phyloP scores from a whole-genome alignment of 2,113 vertebrate species.

The Phaethon lepturus region DNA sequence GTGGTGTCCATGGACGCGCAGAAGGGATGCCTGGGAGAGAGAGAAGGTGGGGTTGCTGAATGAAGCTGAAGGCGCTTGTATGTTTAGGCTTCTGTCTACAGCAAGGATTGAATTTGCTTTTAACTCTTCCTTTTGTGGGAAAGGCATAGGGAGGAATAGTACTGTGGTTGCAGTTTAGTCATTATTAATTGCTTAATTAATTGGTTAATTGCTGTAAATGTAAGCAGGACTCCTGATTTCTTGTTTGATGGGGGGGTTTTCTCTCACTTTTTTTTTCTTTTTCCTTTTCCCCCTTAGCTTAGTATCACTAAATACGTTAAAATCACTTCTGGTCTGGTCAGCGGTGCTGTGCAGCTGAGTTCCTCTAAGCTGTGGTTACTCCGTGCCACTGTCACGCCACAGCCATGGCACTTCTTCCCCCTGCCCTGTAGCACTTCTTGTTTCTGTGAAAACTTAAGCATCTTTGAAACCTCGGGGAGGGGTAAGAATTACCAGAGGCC shows the following conservation, averaged over 20 bases:
- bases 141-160: not conserved
- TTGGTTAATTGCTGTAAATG: not conserved
- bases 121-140: not conserved
- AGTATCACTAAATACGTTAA: not conserved
- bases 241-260: not conserved
- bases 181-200: not conserved
- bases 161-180: not conserved
- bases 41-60: not conserved
- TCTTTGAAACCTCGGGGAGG: not conserved
- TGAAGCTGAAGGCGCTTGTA: not conserved
- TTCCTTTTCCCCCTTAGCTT: not conserved
- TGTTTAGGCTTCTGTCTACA: not conserved
- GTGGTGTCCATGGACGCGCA: rapidly evolving
- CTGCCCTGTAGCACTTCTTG: not conserved
- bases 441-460: not conserved
- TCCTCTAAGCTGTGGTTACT: not conserved
- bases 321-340: rapidly evolving
- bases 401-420: rapidly evolving
- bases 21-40: not conserved
- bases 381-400: not conserved
- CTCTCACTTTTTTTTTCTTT: no score
- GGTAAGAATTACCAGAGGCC: not conserved
- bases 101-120: not conserved
- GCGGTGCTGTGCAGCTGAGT: not conserved
- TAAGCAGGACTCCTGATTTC: not conserved